Conservation (phyloP, 2,113 vertebrate species). For the Eulemur macaco region DNA sequence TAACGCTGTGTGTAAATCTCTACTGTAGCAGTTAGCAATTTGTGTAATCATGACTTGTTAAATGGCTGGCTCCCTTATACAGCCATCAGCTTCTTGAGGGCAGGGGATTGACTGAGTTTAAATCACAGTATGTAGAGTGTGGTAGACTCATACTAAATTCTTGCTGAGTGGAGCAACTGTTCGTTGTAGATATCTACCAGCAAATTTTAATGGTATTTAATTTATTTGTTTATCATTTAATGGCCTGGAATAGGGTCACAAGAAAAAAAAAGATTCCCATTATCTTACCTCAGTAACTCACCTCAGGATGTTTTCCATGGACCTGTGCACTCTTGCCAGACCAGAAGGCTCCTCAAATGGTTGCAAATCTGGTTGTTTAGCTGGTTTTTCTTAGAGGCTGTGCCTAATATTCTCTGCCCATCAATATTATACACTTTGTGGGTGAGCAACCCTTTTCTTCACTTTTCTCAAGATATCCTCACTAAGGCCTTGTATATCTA, state of each 20-base stretch:
- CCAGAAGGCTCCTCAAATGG: neutral
- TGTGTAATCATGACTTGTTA: neutral
- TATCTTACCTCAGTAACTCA: neutral
- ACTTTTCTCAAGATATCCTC: neutral
- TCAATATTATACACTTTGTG: neutral
- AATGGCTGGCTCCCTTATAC: neutral
- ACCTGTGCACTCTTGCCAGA: neutral
- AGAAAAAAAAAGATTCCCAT: neutral
- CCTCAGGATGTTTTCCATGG: neutral
- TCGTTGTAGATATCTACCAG: neutral
- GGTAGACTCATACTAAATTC: neutral
- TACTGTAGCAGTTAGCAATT: neutral
- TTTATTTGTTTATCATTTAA: neutral
- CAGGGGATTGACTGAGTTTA: neutral
- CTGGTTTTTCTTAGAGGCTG: neutral
- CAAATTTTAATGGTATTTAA: neutral
- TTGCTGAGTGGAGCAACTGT: neutral
- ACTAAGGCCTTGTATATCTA: neutral
- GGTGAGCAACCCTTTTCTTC: neutral
- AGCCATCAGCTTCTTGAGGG: neutral
- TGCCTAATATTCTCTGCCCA: neutral
- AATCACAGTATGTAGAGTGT: neutral
- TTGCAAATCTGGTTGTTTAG: neutral
- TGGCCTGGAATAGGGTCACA: neutral
- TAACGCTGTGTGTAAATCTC: neutral